A percentile compares a stretch with the other conserved stretches of the same genome.
phyloP scores from a whole-genome alignment of 2,888 invertebrate species.

The Cheilosia vernalis region DNA sequence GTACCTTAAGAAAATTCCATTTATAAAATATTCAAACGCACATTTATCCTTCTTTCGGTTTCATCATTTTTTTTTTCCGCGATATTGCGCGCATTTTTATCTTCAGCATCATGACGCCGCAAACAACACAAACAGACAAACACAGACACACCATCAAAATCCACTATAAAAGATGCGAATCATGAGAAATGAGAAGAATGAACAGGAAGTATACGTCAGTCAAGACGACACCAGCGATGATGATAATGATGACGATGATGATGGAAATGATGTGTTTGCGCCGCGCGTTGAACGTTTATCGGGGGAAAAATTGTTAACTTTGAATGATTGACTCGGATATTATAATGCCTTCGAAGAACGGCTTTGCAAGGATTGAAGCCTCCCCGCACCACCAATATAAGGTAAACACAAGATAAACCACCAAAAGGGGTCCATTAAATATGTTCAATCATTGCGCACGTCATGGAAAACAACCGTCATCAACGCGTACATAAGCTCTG shows the following conservation, averaged over 20 bases:
- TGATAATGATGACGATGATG: slow-evolving; percentile 55
- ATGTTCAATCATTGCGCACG: slow-evolving; percentile 71
- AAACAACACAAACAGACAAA: neutral
- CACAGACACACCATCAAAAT: neutral
- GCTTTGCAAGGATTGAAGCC: slow-evolving; percentile 18
- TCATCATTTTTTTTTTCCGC: slow-evolving; percentile 34
- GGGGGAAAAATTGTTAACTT: slow-evolving; percentile 64
- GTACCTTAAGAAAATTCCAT: slow-evolving; percentile 52
- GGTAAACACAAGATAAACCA: slow-evolving; percentile 65
- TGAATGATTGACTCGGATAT: slow-evolving; percentile 71
- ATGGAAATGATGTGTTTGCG: slow-evolving; percentile 64
- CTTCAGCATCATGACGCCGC: slow-evolving; percentile 21
- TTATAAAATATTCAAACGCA: slow-evolving; percentile 71
- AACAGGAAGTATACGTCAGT: neutral
- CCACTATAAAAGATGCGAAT: slow-evolving; percentile 23
- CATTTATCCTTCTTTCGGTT: slow-evolving; percentile 29
- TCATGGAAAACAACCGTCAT: slow-evolving; percentile 68
- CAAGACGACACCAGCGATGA: slow-evolving; percentile 16
- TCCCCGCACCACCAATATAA: slow-evolving; percentile 3
- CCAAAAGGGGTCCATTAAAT: slow-evolving; percentile 68
- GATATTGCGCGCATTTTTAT: slow-evolving; percentile 38
- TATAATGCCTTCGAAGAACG: slow-evolving; percentile 22
- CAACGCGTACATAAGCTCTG: slow-evolving; percentile 59
- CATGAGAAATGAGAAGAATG: slow-evolving; percentile 10
- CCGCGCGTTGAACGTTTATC: slow-evolving; percentile 66